Percentiles rank a stretch among this genome's conserved stretches.
phyloP scores from a whole-genome alignment of 2,888 invertebrate genomes.

The Mythimna albipuncta region DNA sequence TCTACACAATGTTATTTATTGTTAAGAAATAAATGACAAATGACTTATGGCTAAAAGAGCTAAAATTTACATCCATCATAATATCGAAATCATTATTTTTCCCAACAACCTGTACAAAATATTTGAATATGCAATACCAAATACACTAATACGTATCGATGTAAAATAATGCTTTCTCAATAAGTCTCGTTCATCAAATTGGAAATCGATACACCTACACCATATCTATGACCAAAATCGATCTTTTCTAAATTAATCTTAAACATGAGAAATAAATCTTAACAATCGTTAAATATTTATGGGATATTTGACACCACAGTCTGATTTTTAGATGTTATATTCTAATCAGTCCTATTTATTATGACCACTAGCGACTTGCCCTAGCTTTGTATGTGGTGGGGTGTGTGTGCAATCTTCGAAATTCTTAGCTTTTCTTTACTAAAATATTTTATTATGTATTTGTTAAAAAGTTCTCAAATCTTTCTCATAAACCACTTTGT shows the following conservation, averaged over 20 bases:
- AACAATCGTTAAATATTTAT: conserved; percentile 45
- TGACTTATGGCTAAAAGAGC: no score
- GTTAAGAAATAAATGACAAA: no score
- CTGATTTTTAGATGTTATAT: conserved; percentile 10
- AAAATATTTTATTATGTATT: no score
- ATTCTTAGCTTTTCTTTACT: no score
- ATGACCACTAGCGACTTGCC: background rate
- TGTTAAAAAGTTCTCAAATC: no score
- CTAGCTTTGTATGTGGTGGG: no score
- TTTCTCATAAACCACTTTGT: no score
- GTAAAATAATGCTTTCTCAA: background rate
- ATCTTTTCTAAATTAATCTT: conserved; percentile 39
- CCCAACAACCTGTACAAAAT: no score
- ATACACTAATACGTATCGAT: background rate
- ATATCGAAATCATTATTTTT: no score
- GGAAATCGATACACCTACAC: conserved; percentile 43
- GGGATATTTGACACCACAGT: conserved; percentile 21
- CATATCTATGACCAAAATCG: conserved; percentile 37
- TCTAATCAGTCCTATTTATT: background rate
- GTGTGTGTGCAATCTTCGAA: no score
- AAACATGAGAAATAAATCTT: conserved; percentile 32
- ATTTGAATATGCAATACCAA: background rate
- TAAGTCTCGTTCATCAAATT: conserved; percentile 26
- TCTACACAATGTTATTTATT: no score
- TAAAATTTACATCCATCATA: no score